These are phyloP conservation scores for Meloe dianella DNA, from an alignment of 2,888 invertebrate genomes.

Conservation along the genomic window DNA sequence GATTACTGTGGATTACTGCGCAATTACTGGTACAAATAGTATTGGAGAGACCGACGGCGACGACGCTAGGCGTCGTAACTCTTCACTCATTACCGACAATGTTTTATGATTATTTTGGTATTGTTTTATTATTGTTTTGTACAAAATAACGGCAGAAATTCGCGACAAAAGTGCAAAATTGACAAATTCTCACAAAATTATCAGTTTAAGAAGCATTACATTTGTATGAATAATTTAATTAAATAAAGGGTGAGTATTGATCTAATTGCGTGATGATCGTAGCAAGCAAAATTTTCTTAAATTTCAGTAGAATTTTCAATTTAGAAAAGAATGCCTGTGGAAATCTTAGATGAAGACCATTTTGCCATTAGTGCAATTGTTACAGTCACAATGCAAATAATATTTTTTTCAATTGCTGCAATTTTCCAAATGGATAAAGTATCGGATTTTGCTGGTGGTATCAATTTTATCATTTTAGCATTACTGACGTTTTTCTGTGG, in stretches of 20 bases:
- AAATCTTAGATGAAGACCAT: conserved; percentile 81
- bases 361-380: conserved; percentile 87
- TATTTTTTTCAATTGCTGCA: conserved; percentile 87
- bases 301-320: background rate
- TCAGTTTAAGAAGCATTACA: no score
- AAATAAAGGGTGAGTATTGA: background rate
- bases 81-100: background rate
- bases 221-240: no score
- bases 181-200: no score
- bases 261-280: no score
- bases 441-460: conserved; percentile 92
- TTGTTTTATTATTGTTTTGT: no score
- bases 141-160: no score
- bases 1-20: background rate
- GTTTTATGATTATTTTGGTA: background rate
- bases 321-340: conserved; percentile 67
- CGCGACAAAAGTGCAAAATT: no score
- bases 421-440: conserved; percentile 88
- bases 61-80: background rate
- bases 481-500: conserved; percentile 86
- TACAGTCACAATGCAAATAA: conserved; percentile 81
- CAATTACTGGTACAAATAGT: background rate
- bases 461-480: conserved; percentile 90
- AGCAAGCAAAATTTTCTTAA: no score
- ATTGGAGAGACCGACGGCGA: background rate